Conservation (phyloP, 2,113 vertebrate genomes). For the Kryptolebias marmoratus region DNA sequence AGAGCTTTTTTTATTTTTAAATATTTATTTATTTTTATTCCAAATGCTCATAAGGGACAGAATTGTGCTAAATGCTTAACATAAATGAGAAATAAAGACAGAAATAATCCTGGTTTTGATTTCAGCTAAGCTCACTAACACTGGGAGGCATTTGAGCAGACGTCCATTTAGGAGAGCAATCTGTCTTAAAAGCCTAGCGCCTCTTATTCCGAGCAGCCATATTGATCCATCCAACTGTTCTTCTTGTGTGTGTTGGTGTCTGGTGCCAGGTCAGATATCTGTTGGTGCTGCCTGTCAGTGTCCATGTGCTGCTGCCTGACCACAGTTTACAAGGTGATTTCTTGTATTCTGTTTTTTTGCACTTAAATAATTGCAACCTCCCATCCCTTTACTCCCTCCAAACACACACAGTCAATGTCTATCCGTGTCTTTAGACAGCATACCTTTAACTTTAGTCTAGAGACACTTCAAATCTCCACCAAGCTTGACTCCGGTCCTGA, state of each 20-base stretch:
- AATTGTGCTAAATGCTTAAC: constrained; percentile 45
- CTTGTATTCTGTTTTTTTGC: neutral
- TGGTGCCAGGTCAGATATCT: constrained; percentile 66
- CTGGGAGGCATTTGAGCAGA: constrained; percentile 52
- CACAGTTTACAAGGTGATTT: constrained; percentile 42
- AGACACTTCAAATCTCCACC: neutral
- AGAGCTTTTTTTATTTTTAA: neutral
- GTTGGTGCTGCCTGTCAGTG: constrained; percentile 45
- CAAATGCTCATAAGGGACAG: constrained; percentile 26
- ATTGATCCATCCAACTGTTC: constrained; percentile 64
- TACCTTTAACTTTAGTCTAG: neutral
- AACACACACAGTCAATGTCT: no score
- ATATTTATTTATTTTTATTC: constrained; percentile 26
- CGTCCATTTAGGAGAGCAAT: constrained; percentile 70
- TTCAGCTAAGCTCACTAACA: constrained; percentile 48
- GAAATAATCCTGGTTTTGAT: constrained; percentile 35
- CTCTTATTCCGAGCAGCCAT: constrained; percentile 61
- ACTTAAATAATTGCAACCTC: neutral
- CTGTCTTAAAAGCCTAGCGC: constrained; percentile 61
- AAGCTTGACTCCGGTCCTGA: no score
- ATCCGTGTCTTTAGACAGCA: neutral
- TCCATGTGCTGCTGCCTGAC: constrained; percentile 32
- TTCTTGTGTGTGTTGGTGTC: constrained; percentile 45
- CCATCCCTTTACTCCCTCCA: neutral
- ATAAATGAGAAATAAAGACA: constrained; percentile 50